These are phyloP conservation scores for Lobophora halterata DNA, from an alignment of 2,888 invertebrate species.

Conservation along the genomic window DNA sequence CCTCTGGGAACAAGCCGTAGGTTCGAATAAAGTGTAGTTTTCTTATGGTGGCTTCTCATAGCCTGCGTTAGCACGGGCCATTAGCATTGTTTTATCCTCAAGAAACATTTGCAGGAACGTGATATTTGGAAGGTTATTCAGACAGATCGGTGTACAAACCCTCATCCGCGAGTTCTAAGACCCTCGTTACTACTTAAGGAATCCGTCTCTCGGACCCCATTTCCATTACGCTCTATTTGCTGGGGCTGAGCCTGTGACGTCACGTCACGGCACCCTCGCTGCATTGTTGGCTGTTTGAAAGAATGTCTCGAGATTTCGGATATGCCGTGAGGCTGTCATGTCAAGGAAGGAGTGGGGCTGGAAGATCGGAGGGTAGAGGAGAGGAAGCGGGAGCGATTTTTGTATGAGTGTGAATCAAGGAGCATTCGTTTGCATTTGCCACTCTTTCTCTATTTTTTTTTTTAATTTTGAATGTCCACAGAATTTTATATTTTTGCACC, in stretches of 20 bases:
- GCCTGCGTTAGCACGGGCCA: too few relatives aligned
- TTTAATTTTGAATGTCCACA: too few relatives aligned
- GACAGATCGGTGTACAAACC: slow-evolving; percentile 20
- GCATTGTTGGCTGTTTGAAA: slow-evolving; percentile 65
- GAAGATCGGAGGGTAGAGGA: slow-evolving; percentile 20
- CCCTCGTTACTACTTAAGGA: slow-evolving; percentile 21
- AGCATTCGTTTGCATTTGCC: too few relatives aligned
- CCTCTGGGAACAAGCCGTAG: too few relatives aligned
- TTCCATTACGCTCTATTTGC: slow-evolving; percentile 35
- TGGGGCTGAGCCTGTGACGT: slow-evolving; percentile 27
- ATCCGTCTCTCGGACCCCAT: slow-evolving; percentile 22
- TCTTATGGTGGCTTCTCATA: too few relatives aligned
- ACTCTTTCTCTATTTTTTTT: too few relatives aligned
- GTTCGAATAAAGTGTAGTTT: too few relatives aligned
- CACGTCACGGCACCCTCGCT: slow-evolving; percentile 48
- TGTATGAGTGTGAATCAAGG: too few relatives aligned
- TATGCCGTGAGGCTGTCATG: slow-evolving; percentile 67
- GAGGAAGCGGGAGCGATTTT: slow-evolving; percentile 8
- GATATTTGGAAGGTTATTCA: slow-evolving; percentile 20
- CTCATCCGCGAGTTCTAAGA: slow-evolving; percentile 13
- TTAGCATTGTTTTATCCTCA: too few relatives aligned
- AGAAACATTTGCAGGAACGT: slow-evolving; percentile 2
- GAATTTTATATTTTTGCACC: too few relatives aligned
- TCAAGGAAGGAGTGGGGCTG: slow-evolving; percentile 48
- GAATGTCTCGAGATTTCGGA: slow-evolving; percentile 76